Conservation (phyloP, 1,140 invertebrate genomes). For the Ericerus pela region DNA sequence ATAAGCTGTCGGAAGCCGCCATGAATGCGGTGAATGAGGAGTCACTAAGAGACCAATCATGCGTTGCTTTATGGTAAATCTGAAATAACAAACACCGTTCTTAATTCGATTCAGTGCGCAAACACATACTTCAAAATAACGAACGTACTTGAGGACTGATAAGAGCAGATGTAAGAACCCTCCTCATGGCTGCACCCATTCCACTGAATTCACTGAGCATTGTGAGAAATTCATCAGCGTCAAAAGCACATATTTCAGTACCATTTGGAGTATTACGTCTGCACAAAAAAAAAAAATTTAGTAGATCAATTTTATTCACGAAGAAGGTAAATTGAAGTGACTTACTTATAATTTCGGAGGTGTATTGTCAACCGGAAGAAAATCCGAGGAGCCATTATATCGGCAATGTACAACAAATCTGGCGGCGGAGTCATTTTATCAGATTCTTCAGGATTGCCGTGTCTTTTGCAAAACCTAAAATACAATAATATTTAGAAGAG, state of each 20-base stretch:
- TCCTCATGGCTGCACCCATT: constrained; percentile 86
- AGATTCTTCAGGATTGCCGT: constrained; percentile 68
- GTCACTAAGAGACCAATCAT: constrained; percentile 28
- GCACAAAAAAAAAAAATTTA: neutral
- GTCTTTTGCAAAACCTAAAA: constrained; percentile 75
- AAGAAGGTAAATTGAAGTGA: no score
- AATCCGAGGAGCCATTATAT: constrained; percentile 83
- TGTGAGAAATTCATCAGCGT: constrained; percentile 68
- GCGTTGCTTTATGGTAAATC: constrained; percentile 32
- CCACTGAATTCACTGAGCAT: constrained; percentile 86
- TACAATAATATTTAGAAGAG: constrained; percentile 17
- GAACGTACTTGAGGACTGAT: constrained; percentile 58
- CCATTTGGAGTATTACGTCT: constrained; percentile 21
- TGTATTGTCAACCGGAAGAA: constrained; percentile 78
- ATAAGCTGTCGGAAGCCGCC: constrained; percentile 53
- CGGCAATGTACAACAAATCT: constrained; percentile 77
- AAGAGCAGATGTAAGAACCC: constrained; percentile 75
- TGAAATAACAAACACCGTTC: constrained; percentile 22
- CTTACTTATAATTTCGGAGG: constrained; percentile 72
- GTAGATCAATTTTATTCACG: neutral
- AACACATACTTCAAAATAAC: constrained; percentile 18
- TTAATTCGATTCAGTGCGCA: constrained; percentile 23
- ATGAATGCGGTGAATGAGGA: constrained; percentile 46
- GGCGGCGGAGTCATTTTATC: constrained; percentile 52
- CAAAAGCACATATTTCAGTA: constrained; percentile 29